Conservation (phyloP, 2,797 vertebrate species). For the Eulemur mongoz region DNA sequence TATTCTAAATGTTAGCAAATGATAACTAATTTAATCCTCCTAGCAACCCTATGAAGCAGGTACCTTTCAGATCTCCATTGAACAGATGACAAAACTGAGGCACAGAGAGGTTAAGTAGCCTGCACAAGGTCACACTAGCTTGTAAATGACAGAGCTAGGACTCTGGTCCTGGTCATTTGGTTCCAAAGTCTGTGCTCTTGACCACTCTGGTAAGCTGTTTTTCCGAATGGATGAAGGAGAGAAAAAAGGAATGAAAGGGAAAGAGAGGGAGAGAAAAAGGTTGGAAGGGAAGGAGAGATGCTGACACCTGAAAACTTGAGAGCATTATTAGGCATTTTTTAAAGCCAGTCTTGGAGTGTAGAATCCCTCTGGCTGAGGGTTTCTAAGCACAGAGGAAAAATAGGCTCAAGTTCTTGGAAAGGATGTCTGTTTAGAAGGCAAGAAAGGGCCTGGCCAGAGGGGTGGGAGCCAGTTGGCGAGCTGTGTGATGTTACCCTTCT, state of each 20-base stretch:
- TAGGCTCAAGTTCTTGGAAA: neutral
- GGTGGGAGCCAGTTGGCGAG: neutral
- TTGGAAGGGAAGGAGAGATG: neutral
- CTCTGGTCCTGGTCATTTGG: neutral
- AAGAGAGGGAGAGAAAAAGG: no score
- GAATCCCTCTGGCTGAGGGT: neutral
- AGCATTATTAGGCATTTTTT: rapidly evolving
- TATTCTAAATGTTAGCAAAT: neutral
- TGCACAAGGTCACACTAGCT: neutral
- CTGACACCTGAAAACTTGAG: neutral
- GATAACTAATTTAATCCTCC: neutral
- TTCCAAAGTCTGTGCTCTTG: neutral
- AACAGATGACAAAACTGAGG: neutral
- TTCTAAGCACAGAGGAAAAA: neutral
- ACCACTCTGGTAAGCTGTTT: neutral
- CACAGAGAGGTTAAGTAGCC: neutral
- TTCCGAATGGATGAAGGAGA: neutral
- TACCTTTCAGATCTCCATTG: rapidly evolving
- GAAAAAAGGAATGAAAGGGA: neutral
- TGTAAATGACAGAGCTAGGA: neutral
- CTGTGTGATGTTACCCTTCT: neutral
- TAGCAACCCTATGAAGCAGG: neutral
- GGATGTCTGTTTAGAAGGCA: neutral
- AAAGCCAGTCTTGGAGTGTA: neutral
- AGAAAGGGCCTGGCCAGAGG: neutral